Percentiles rank a stretch among this genome's conserved stretches.
Evolutionary conservation across 2,797 vertebrate genomes (phyloP).

Genomic region (Chaunax sp.): DNA sequence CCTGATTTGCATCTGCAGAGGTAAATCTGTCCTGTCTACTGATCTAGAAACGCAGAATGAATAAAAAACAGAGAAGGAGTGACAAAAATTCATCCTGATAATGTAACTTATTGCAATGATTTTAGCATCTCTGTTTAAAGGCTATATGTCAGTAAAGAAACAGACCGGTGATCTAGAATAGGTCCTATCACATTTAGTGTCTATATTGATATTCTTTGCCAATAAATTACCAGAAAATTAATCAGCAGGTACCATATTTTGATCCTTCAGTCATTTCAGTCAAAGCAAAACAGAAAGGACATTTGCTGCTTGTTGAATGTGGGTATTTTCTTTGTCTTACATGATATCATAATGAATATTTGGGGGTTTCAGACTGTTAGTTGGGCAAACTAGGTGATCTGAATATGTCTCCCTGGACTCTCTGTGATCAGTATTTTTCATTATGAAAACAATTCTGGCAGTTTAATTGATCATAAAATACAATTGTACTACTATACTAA

Average conservation of each 20-base stretch:
- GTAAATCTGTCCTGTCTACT: slow-evolving; percentile 30
- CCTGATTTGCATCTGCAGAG: slow-evolving; percentile 51
- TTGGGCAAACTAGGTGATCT: background rate
- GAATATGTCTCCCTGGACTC: background rate
- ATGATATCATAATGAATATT: background rate
- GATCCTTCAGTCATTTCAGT: background rate
- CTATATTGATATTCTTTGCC: background rate
- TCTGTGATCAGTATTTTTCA: background rate
- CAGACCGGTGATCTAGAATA: background rate
- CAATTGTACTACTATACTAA: background rate
- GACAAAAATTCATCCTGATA: too few species aligned
- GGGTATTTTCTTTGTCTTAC: background rate
- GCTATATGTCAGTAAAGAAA: too few species aligned
- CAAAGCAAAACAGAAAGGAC: background rate
- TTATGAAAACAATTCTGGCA: background rate
- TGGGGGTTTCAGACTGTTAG: background rate
- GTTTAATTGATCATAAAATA: background rate
- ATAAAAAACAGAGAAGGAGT: background rate
- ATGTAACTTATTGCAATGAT: too few species aligned
- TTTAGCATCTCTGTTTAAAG: slow-evolving; percentile 8
- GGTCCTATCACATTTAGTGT: background rate
- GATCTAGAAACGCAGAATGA: slow-evolving; percentile 39
- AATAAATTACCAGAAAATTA: background rate
- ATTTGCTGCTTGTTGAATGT: background rate
- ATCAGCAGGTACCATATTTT: background rate